Evolutionary conservation across 1,140 invertebrate genomes (phyloP).

Genomic region (Drosophila nasuta): DNA sequence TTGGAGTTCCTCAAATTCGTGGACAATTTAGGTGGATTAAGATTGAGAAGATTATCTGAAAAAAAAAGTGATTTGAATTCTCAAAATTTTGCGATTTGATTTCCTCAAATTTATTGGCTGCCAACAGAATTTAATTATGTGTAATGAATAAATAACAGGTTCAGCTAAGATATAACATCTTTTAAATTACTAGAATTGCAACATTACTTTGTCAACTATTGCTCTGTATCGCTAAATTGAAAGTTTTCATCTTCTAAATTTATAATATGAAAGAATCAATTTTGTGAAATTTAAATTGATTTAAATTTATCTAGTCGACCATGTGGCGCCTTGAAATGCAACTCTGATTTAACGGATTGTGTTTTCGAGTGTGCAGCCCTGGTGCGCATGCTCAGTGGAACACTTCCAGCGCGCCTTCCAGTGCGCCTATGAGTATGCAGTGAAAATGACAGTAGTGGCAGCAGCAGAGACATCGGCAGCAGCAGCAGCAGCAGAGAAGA

Average conservation of each 20-base stretch:
- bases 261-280: neutral
- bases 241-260: too few species aligned
- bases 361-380: slow-evolving; percentile 48
- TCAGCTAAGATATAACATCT: neutral
- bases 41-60: too few species aligned
- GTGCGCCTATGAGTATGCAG: slow-evolving; percentile 79
- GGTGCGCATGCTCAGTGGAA: slow-evolving; percentile 32
- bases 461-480: slow-evolving; percentile 49
- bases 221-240: too few species aligned
- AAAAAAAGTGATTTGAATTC: too few species aligned
- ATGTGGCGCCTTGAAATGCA: slow-evolving; percentile 13
- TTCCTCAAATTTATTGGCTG: too few species aligned
- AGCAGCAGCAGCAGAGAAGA: slow-evolving; percentile 25
- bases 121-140: too few species aligned
- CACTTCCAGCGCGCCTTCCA: slow-evolving; percentile 62
- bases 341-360: neutral
- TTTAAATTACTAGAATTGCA: neutral
- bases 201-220: too few species aligned
- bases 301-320: neutral
- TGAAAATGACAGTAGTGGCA: slow-evolving; percentile 77
- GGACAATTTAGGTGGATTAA: too few species aligned
- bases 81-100: too few species aligned
- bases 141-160: too few species aligned
- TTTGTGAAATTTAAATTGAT: neutral
- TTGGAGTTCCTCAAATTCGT: too few species aligned